A percentile compares a stretch with the other conserved stretches of the same genome.
phyloP scores from a whole-genome alignment of 2,797 vertebrate genomes.

The Erithacus rubecula region DNA sequence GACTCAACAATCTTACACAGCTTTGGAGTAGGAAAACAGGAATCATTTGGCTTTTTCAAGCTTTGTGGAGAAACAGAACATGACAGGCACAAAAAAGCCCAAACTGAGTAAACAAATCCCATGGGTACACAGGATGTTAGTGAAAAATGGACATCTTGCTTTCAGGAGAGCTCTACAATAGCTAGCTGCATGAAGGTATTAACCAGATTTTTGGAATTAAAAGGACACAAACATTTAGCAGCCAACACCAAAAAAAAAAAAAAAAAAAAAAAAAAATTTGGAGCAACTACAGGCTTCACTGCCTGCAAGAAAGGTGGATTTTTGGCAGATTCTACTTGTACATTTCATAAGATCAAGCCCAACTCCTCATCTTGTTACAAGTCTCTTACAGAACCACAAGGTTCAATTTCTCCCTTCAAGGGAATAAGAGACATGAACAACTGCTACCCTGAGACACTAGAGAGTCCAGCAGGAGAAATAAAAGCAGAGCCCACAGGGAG shows the following conservation, averaged over 20 bases:
- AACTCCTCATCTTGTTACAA: neutral
- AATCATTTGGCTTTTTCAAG: slow-evolving; percentile 2
- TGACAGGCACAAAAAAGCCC: slow-evolving; percentile 15
- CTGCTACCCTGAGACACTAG: neutral
- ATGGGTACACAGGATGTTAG: neutral
- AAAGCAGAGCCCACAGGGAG: neutral
- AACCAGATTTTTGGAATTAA: neutral
- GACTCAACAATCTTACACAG: neutral
- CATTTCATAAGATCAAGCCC: neutral
- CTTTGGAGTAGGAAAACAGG: neutral
- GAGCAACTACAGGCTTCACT: neutral
- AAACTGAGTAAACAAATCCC: neutral
- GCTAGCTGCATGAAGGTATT: neutral
- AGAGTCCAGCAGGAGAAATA: neutral
- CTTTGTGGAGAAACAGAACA: neutral
- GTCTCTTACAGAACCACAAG: neutral
- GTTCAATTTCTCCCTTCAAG: neutral
- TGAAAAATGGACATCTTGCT: slow-evolving; percentile 19
- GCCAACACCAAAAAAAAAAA: neutral
- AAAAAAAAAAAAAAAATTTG: neutral
- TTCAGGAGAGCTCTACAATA: neutral
- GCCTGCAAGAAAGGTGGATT: neutral
- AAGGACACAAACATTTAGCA: neutral
- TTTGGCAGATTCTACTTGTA: neutral
- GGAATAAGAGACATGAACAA: neutral